These are phyloP conservation scores for Rousettus leschenaultii DNA, from an alignment of 2,113 vertebrate species.

Conservation along the genomic window DNA sequence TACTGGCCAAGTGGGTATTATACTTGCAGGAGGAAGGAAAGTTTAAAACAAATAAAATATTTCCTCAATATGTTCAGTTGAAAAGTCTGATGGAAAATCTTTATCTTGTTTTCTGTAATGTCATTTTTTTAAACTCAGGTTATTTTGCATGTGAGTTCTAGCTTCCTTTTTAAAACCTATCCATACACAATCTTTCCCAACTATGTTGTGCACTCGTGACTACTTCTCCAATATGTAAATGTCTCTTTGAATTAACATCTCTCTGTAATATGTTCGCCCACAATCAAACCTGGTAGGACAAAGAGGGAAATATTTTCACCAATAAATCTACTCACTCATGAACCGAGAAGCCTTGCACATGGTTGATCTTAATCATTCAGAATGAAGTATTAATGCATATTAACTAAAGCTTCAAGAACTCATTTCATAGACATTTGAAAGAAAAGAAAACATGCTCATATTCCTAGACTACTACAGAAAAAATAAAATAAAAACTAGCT, in stretches of 20 bases:
- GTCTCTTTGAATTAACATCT: constrained; percentile 34
- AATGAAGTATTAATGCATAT: not conserved
- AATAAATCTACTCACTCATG: not conserved
- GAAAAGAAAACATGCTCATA: not conserved
- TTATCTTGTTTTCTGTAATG: not conserved
- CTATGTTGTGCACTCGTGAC: not conserved
- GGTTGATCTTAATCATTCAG: not conserved
- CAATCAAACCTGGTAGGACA: constrained; percentile 15
- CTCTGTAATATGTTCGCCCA: not conserved
- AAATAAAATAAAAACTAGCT: not conserved
- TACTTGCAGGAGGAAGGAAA: not conserved
- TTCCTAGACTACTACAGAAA: not conserved
- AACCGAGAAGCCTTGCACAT: not conserved
- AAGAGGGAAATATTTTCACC: constrained; percentile 3
- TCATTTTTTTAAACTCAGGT: not conserved
- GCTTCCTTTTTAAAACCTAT: not conserved
- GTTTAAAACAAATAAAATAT: not conserved
- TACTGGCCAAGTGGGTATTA: not conserved
- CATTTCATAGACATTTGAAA: not conserved
- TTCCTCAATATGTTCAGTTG: not conserved
- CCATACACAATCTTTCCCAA: not conserved
- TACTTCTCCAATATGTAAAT: constrained; percentile 23
- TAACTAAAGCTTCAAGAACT: not conserved
- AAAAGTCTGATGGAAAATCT: not conserved
- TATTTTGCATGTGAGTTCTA: not conserved